Base-by-base conservation (phyloP, 2,113 vertebrate species). In the Chelonoidis abingdonii region DNA sequence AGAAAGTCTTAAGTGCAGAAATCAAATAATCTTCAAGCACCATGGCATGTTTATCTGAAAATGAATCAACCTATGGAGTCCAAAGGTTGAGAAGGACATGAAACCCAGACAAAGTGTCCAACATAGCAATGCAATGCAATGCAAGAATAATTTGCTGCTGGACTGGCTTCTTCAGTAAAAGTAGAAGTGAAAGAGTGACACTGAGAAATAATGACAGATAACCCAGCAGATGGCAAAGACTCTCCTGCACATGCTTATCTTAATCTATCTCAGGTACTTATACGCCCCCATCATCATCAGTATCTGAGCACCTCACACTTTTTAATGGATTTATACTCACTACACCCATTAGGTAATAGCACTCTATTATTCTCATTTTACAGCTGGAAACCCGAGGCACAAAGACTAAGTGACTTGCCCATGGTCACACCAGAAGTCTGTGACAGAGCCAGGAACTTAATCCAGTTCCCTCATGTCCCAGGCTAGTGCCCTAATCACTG, bases 41-140 rank as follows among this genome's bases (percentile, higher is more conserved):
- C 1, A 0, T 0, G 8, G 38, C 0, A 1, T 17, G 69, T 89
- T 85, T 94, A 29, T 72, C 44, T 83, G 83, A 87, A 84, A 94
- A 41, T 82, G 13, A 93, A 87, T 44, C 52, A 52, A 75, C 47
- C 21, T 25, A 84, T 62, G 47, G 54, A 89, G 79, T 35, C 29
- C 2, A 0, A 65, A 89, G 76, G 38, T 65, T 6, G 2, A 87
- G 80, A 94, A 94, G 83, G 85, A 90, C 93, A 80, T 24, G n/a
- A 54, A 89, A 3, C 0, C 57, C 57, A 53, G 87, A 92, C 86
- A 88, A 85, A 82, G 86, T 83, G 88, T 62, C 86, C 75, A 38
- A 3, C 2, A 4, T 1, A 3, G 78, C 0, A 0, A 27, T 21
- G 62, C 41, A 25, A 31, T 17, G 56, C 41, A 25, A 80, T 89